Base-by-base conservation (phyloP, 2,113 vertebrate species). In the Lepisosteus osseus region DNA sequence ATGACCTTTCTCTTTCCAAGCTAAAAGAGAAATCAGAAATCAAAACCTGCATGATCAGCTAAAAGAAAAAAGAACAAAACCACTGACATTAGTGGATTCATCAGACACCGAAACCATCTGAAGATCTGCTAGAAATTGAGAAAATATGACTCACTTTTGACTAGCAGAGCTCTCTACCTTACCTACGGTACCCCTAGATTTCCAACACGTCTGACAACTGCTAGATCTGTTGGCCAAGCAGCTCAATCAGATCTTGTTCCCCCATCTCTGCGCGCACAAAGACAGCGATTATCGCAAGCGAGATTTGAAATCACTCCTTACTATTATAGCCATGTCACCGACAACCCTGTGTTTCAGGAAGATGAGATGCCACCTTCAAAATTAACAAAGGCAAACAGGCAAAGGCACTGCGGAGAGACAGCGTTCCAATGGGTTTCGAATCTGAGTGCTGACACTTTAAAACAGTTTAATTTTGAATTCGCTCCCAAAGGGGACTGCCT, bases 391-490 rank as follows among this genome's bases (percentile, higher is more conserved):
- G 61, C 57, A 74, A 61, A n/a, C 47, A 47, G 1, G 40, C 61
- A 69, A 64, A 43, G n/a, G 57, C 55, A 65, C 47, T 65, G 57
- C 65, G 51, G 61, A 29, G 68, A 44, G 40, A 72, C 13, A 68
- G 29, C 42, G 45, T 15, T 11, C 11, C 56, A 4, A 65, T 76
- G 74, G 72, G 67, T 40, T 77, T 79, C 78, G 73, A 74, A 73
- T 71, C 79, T 82, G 83, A 12, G 76, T 79, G 82, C 83, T 87
- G 88, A 92, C 87, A 80, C 76, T 77, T 88, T 77, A 79, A 89
- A 79, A 88, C 83, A 82, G 88, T 92, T 91, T 91, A 88, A 88
- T 88, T 94, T 88, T 84, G 71, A 76, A 56, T 59, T 13, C 11
- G 5, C 71, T 72, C 71, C 73, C 51, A 79, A 77, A 80, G 72